phyloP scores from a whole-genome alignment of 1,140 invertebrate genomes.

The Brachionus manjavacas region DNA sequence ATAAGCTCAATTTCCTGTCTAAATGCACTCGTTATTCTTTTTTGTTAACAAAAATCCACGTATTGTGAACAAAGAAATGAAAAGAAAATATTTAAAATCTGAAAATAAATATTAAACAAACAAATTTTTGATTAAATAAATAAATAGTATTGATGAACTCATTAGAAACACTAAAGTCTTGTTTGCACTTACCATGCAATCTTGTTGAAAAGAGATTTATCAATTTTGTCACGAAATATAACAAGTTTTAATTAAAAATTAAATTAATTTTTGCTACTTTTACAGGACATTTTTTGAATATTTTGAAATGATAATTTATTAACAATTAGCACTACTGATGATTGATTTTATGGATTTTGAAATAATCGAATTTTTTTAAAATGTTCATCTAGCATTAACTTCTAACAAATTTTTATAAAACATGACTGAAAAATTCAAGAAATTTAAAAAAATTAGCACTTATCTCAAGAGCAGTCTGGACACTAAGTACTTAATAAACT shows the following conservation, averaged over 20 bases:
- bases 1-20: background rate
- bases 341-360: background rate
- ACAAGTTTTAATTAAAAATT: background rate
- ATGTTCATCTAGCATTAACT: too few relatives aligned
- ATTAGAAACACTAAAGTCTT: background rate
- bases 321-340: background rate
- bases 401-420: background rate
- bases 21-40: background rate
- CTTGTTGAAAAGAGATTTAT: background rate
- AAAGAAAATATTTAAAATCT: constrained; percentile 1
- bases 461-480: background rate
- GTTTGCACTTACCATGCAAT: background rate
- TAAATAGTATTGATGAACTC: background rate
- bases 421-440: background rate
- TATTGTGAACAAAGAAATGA: background rate
- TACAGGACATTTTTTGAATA: background rate
- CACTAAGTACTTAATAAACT: background rate
- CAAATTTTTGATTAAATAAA: constrained; percentile 1
- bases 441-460: background rate
- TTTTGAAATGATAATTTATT: background rate
- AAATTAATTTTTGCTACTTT: background rate
- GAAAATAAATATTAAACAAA: constrained; percentile 2
- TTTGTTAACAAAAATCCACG: background rate
- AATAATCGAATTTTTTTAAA: background rate
- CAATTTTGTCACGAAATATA: background rate